Percentiles rank a stretch among this genome's conserved stretches.
Conservation (phyloP, 2,113 vertebrate species). For the Onychostruthus taczanowskii region DNA sequence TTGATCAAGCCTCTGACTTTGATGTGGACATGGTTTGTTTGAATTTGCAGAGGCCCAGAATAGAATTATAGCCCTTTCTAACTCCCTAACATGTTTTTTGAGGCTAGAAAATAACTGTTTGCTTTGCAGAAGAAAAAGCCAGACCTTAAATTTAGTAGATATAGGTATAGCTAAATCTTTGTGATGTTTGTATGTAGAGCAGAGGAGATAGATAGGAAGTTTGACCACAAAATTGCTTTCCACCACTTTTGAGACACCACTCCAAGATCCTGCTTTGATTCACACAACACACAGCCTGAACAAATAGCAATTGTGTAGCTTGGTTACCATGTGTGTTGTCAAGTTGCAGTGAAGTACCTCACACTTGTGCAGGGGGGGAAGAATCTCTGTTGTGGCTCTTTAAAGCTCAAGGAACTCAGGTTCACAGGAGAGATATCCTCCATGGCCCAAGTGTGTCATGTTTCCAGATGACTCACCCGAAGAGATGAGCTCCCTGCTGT, state of each 20-base stretch:
- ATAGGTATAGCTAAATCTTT: background rate
- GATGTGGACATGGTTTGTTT: background rate
- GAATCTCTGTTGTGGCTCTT: background rate
- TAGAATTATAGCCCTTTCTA: constrained; percentile 27
- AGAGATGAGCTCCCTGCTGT: background rate
- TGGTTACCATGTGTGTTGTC: background rate
- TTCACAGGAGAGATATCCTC: background rate
- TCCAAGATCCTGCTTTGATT: background rate
- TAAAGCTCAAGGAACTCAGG: background rate
- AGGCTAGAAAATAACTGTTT: background rate
- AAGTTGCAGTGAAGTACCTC: background rate
- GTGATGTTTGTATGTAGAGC: background rate
- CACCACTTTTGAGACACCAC: background rate
- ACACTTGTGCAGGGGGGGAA: background rate
- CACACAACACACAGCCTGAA: background rate
- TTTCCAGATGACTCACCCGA: background rate
- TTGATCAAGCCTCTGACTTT: constrained; percentile 1
- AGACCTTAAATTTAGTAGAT: background rate
- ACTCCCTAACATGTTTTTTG: background rate
- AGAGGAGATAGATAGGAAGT: background rate
- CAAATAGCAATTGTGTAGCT: background rate
- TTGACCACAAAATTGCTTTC: background rate
- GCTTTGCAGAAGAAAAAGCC: background rate
- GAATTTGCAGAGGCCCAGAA: constrained; percentile 28
- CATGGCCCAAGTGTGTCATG: background rate